Evolutionary conservation across 2,113 vertebrate genomes (phyloP), one percentile per base, ranked within the genome.

Genomic region (Taxidea taxus): DNA sequence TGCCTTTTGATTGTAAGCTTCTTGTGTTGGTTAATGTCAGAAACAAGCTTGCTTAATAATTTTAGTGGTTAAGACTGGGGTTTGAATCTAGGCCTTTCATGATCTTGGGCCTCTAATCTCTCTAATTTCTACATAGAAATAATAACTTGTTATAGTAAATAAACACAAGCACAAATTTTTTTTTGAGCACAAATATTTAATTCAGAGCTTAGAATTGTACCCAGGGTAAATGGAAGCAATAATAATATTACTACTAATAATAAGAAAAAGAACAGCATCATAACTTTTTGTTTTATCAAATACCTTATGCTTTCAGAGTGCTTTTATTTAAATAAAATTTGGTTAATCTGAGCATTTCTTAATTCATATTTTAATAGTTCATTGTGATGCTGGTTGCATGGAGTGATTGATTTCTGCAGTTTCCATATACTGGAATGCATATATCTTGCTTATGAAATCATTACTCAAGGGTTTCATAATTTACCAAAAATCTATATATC

Each of bases 401-500:
- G 34, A 89, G 62, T 75, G 91, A 83, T 49, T 56, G 47, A 93
- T 77, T 81, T 96, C 87, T 95, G 9, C 31, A 51, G 15, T 90
- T 97, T 92, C 39, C 2, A 9, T 66, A 5, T 77, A 21, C 58
- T 60, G 7, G 29, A 49, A 23, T 10, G 34, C 14, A 58, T 64
- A 7, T 68, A 77, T 84, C n/a, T 72, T 93, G 51, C 42, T 78
- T 89, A 74, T 84, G 68, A 94, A 97, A 58, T 95, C 37, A 68
- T 37, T 94, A 70, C 66, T 95, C 54, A 60, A 3, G 39, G 34
- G 54, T n/a, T 96, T 87, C 64, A 64, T 96, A 85, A 87, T 95
- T 97, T 92, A 87, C 47, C 77, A 62, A 94, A 42, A 84, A 96
- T 92, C 64, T 37, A 20, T 90, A 31, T 23, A 51, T 58, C 49